Conservation (phyloP, 1,140 invertebrate species). For the Diuraphis noxia region DNA sequence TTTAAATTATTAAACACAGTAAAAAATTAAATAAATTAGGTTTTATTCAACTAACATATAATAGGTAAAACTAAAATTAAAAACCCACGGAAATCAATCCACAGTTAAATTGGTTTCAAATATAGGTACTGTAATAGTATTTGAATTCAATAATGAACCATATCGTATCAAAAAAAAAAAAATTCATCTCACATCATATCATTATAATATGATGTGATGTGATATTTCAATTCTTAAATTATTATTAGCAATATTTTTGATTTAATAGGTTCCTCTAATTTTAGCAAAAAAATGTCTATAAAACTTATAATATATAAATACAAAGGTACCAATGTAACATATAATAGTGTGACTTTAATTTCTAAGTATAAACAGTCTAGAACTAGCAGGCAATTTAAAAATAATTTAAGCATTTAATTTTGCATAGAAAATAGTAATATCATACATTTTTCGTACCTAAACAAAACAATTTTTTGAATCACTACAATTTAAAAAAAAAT, state of each 20-base stretch:
- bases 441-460: too few relatives aligned
- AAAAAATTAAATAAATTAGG: not conserved
- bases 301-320: not conserved
- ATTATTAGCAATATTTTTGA: not conserved
- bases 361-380: too few relatives aligned
- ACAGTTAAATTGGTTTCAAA: not conserved
- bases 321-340: not conserved
- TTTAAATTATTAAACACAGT: not conserved
- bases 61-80: not conserved
- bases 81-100: not conserved
- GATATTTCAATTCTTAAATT: not conserved
- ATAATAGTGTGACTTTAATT: not conserved
- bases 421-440: too few relatives aligned
- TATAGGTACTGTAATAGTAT: not conserved
- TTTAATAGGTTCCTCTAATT: not conserved
- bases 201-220: too few relatives aligned
- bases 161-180: not conserved
- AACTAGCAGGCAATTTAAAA: too few relatives aligned
- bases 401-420: too few relatives aligned
- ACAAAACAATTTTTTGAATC: too few relatives aligned
- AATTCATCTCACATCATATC: too few relatives aligned
- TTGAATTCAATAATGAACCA: not conserved
- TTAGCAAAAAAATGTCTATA: not conserved
- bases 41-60: not conserved
- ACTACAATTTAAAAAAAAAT: too few relatives aligned